Evolutionary conservation across 2,888 invertebrate species (phyloP).

Genomic region (Caenorhabditis japonica): DNA sequence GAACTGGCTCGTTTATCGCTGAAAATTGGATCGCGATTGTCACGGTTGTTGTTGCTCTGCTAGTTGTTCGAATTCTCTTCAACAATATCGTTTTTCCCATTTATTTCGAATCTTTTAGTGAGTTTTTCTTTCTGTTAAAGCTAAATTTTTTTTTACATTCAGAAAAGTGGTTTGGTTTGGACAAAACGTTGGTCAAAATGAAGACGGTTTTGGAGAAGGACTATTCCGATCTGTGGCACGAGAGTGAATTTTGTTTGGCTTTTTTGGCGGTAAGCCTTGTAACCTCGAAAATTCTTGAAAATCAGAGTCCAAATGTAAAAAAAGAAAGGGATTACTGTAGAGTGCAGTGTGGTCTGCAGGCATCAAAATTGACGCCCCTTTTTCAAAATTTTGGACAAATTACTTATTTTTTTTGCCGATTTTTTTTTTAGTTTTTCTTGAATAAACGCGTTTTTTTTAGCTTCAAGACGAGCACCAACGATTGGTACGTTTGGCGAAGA

Average conservation of each 20-base stretch:
- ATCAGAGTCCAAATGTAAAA: too few species aligned
- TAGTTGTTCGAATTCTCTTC: constrained; percentile 28
- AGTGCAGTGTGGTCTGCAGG: not conserved
- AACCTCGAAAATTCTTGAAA: not conserved
- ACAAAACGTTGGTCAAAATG: constrained; percentile 26
- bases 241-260: constrained; percentile 46
- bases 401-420: too few species aligned
- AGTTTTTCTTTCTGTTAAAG: constrained; percentile 7
- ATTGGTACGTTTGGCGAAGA: constrained; percentile 32
- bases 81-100: constrained; percentile 44
- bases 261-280: constrained; percentile 30
- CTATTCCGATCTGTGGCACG: constrained; percentile 47
- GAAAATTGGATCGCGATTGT: constrained; percentile 42
- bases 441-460: constrained; percentile 19
- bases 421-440: too few species aligned
- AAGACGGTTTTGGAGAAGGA: constrained; percentile 42
- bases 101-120: constrained; percentile 45
- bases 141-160: not conserved
- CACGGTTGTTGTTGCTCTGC: constrained; percentile 14
- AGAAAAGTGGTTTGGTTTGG: constrained; percentile 42
- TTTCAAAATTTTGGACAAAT: too few species aligned
- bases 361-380: too few species aligned
- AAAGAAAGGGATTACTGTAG: not conserved
- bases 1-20: constrained; percentile 17
- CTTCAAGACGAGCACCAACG: constrained; percentile 46